These are phyloP conservation scores for Bombylius discolor DNA, from an alignment of 2,888 invertebrate genomes.

Conservation along the genomic window DNA sequence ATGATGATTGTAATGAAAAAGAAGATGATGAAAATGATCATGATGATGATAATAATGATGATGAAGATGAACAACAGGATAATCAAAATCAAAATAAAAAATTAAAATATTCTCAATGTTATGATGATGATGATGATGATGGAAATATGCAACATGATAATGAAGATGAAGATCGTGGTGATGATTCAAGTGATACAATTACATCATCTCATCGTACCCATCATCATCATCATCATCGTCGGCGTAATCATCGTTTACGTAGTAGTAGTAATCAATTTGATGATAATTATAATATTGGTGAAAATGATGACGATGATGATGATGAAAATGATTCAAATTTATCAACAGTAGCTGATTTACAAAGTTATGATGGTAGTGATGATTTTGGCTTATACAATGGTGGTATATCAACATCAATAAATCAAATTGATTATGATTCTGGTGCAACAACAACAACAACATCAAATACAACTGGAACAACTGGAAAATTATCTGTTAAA, in stretches of 20 bases:
- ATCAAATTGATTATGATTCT: conserved; percentile 1
- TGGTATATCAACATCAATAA: background rate
- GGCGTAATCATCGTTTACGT: too few species aligned
- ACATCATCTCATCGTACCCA: too few species aligned
- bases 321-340: conserved; percentile 7
- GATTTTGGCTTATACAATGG: conserved; percentile 1
- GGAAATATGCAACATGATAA: background rate
- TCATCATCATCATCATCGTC: too few species aligned
- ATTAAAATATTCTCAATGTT: background rate
- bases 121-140: conserved; percentile 5
- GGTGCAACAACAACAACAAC: background rate
- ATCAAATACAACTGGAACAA: background rate
- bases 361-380: conserved; percentile 8
- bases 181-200: background rate
- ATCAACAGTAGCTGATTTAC: conserved; percentile 1
- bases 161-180: background rate
- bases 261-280: background rate
- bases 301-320: background rate
- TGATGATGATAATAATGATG: background rate
- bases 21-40: background rate
- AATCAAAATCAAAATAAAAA: background rate
- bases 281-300: background rate
- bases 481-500: conserved; percentile 9
- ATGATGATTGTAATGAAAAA: background rate
- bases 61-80: background rate